Percentiles rank a stretch among this genome's conserved stretches.
Evolutionary conservation across 1,140 invertebrate species (phyloP).

Genomic region (Tetraneura akinire): DNA sequence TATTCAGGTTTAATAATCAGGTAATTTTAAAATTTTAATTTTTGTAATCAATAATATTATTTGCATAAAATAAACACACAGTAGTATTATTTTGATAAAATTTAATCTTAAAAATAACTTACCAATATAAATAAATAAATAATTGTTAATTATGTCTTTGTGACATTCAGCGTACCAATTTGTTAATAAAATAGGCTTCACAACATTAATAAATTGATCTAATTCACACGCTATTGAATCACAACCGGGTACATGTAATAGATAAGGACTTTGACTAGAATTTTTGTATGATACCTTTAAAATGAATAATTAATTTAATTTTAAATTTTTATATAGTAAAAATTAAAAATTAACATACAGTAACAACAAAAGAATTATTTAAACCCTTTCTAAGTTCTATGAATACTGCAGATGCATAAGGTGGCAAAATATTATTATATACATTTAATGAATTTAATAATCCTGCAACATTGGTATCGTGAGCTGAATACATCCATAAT

Average conservation of each 20-base stretch:
- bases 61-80: too few species aligned
- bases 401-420: constrained; percentile 76
- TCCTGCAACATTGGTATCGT: constrained; percentile 63
- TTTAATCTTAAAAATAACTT: not conserved
- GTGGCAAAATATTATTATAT: constrained; percentile 74
- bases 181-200: not conserved
- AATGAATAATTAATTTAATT: not conserved
- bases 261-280: constrained; percentile 29
- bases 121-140: not conserved
- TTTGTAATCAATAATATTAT: too few species aligned
- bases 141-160: not conserved
- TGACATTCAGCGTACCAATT: constrained; percentile 45
- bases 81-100: too few species aligned
- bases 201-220: constrained; percentile 32
- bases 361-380: constrained; percentile 59
- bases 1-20: too few species aligned
- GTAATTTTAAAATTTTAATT: too few species aligned
- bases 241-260: constrained; percentile 47
- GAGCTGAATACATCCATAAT: constrained; percentile 75
- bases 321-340: not conserved
- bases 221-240: constrained; percentile 44
- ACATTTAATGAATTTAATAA: constrained; percentile 59
- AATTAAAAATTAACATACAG: constrained; percentile 56
- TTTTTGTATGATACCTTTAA: constrained; percentile 49
- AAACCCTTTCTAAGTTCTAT: constrained; percentile 56